Evolutionary conservation across 2,888 invertebrate species (phyloP).

Genomic region (Stegophylla sp.): DNA sequence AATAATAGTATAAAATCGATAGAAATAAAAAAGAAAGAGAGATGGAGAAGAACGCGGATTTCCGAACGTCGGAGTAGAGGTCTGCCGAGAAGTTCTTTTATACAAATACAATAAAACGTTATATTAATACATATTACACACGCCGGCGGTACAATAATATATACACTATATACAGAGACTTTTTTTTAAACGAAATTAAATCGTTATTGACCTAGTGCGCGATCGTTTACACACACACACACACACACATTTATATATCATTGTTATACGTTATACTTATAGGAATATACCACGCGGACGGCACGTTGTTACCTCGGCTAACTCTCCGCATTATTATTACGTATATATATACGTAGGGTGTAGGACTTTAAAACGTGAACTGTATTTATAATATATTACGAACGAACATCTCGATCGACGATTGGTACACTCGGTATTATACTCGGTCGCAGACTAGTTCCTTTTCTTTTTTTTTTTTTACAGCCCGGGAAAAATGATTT

Average conservation of each 20-base stretch:
- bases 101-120: background rate
- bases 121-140: background rate
- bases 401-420: background rate
- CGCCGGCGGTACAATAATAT: background rate
- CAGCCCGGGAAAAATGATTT: no score
- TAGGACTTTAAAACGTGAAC: background rate
- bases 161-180: background rate
- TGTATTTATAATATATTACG: background rate
- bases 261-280: no score
- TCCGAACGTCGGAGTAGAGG: background rate
- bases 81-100: background rate
- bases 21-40: background rate
- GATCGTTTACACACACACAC: background rate
- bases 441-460: no score
- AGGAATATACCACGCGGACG: background rate
- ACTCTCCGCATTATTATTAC: background rate
- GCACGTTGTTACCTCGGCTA: background rate
- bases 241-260: no score
- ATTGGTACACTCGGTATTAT: no score
- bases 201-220: background rate
- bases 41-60: background rate
- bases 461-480: no score
- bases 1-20: no score
- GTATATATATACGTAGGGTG: background rate
- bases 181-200: conserved; percentile 3